Conservation (phyloP, 1,140 invertebrate genomes). For the Rhyzopertha dominica region DNA sequence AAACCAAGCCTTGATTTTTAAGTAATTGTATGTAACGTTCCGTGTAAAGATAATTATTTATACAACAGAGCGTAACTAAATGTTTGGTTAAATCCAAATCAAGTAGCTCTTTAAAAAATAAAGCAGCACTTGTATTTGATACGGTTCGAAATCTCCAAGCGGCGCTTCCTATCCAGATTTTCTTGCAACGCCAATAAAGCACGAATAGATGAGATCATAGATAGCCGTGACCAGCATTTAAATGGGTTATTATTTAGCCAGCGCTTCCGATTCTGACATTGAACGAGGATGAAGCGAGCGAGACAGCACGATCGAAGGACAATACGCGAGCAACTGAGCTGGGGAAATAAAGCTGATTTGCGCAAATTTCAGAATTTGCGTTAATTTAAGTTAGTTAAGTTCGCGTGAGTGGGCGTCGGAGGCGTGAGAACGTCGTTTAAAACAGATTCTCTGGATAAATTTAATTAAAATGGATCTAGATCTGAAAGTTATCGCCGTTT, state of each 20-base stretch:
- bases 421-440: constrained; percentile 14
- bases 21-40: no score
- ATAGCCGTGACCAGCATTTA: constrained; percentile 8
- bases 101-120: no score
- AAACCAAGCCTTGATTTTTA: no score
- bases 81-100: no score
- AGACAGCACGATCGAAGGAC: no score
- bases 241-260: constrained; percentile 2
- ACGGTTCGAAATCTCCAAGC: constrained; percentile 4
- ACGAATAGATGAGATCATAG: constrained; percentile 12
- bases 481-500: no score
- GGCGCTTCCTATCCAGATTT: constrained; percentile 8
- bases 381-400: constrained; percentile 19
- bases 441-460: constrained; percentile 11
- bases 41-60: no score
- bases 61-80: no score
- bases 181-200: constrained; percentile 3
- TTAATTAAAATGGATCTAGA: no score
- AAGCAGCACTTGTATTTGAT: no score
- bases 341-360: constrained; percentile 12
- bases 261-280: neutral
- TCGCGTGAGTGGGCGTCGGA: constrained; percentile 10
- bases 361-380: constrained; percentile 21
- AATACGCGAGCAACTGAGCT: no score
- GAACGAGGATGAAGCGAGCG: constrained; percentile 3